phyloP scores from a whole-genome alignment of 2,888 invertebrate genomes.

The Drosophila birchii region DNA sequence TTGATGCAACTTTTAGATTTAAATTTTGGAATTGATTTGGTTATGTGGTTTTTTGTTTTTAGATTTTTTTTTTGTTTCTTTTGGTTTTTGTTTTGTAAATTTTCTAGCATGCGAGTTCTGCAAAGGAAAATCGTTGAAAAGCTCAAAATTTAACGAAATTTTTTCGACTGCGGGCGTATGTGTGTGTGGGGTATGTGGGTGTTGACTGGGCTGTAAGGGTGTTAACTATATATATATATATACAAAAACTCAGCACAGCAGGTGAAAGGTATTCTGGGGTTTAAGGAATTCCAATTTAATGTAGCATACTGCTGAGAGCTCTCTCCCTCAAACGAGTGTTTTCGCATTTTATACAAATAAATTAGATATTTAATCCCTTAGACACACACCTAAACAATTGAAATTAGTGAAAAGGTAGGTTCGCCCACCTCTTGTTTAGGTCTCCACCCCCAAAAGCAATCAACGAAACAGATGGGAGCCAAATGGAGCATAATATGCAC shows the following conservation, averaged over 20 bases:
- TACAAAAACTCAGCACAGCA: constrained; percentile 34
- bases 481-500: constrained; percentile 39
- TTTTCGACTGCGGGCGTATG: constrained; percentile 49
- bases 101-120: constrained; percentile 77
- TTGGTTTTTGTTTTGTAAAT: constrained; percentile 49
- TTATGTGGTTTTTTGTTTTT: constrained; percentile 45
- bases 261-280: constrained; percentile 12
- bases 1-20: constrained; percentile 49
- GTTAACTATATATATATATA: constrained; percentile 33
- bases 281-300: constrained; percentile 34
- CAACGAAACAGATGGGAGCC: constrained; percentile 42
- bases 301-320: constrained; percentile 25
- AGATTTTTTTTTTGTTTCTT: constrained; percentile 53
- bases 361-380: constrained; percentile 42
- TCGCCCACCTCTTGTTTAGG: not conserved
- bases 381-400: constrained; percentile 42
- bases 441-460: constrained; percentile 27
- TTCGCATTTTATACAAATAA: constrained; percentile 37
- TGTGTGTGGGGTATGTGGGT: constrained; percentile 10
- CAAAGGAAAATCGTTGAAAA: constrained; percentile 76
- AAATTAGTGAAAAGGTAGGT: constrained; percentile 34
- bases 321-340: constrained; percentile 4
- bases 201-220: constrained; percentile 11
- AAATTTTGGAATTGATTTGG: constrained; percentile 50
- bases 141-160: constrained; percentile 76